A percentile compares a stretch with the other conserved stretches of the same genome.
These are phyloP conservation scores for Eupsilia transversa DNA, from an alignment of 2,888 invertebrate species.

Conservation along the genomic window DNA sequence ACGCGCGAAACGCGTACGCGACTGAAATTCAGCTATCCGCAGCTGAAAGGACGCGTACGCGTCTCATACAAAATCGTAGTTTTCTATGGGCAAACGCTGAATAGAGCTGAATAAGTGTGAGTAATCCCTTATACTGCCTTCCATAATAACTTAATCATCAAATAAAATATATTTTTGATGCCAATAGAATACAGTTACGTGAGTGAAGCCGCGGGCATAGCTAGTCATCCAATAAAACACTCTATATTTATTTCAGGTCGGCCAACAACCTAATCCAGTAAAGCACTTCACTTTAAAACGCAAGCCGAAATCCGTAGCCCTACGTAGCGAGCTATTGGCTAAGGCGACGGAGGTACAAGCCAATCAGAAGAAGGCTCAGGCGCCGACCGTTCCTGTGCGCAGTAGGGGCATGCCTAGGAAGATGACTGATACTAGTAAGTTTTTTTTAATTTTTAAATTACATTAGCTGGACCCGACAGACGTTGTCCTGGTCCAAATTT, in stretches of 20 bases:
- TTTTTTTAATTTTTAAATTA: no score
- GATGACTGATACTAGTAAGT: slow-evolving; percentile 98
- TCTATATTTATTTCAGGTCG: slow-evolving; percentile 89
- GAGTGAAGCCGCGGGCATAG: background rate
- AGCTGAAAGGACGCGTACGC: no score
- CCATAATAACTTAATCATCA: background rate
- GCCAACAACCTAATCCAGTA: slow-evolving; percentile 94
- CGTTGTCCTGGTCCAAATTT: no score
- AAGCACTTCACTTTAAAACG: slow-evolving; percentile 98
- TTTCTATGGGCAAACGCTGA: no score
- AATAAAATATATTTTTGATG: background rate
- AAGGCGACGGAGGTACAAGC: slow-evolving; percentile 97
- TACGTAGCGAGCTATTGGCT: slow-evolving; percentile 96
- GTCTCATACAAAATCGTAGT: no score
- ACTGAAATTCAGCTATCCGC: no score
- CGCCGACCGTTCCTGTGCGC: slow-evolving; percentile 96
- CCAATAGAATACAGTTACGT: background rate
- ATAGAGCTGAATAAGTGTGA: no score
- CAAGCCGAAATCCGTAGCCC: slow-evolving; percentile 98
- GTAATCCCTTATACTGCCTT: background rate
- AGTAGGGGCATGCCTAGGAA: slow-evolving; percentile 96
- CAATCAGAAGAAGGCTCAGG: slow-evolving; percentile 96
- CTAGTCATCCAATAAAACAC: background rate
- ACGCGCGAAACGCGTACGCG: no score
- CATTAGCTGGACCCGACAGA: no score